phyloP scores from a whole-genome alignment of 2,113 vertebrate species.

The Aepyceros melampus region DNA sequence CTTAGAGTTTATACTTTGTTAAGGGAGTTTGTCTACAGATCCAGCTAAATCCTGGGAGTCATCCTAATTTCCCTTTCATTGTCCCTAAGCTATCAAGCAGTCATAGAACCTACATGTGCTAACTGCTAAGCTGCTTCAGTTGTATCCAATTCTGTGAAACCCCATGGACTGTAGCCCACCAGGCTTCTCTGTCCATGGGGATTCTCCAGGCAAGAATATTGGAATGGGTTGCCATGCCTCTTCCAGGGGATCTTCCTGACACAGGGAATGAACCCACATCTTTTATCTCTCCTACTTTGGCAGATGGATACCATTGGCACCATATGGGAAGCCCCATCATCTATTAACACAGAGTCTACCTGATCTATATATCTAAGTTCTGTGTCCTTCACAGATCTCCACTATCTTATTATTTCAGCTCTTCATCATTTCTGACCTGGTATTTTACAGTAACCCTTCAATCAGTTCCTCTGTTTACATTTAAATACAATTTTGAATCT shows the following conservation, averaged over 20 bases:
- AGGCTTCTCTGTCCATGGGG: not conserved
- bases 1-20: not conserved
- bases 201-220: not conserved
- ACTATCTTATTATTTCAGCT: not conserved
- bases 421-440: not conserved
- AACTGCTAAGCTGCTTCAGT: not conserved
- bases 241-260: not conserved
- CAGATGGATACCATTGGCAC: not conserved
- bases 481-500: not conserved
- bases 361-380: not conserved
- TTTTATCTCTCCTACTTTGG: not conserved
- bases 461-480: not conserved
- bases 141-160: not conserved
- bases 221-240: not conserved
- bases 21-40: not conserved
- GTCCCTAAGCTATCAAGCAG: not conserved
- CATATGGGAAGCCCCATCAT: not conserved
- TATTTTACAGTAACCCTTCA: not conserved
- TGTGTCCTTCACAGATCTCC: not conserved
- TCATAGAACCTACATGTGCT: too few species aligned
- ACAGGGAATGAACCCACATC: rapidly evolving
- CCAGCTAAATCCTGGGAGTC: not conserved
- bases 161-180: not conserved
- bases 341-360: not conserved
- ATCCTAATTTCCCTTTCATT: not conserved